Percentiles rank a stretch among this genome's conserved stretches.
These are phyloP conservation scores for Sinhomidia bicolor DNA, from an alignment of 2,888 invertebrate genomes.

Conservation along the genomic window DNA sequence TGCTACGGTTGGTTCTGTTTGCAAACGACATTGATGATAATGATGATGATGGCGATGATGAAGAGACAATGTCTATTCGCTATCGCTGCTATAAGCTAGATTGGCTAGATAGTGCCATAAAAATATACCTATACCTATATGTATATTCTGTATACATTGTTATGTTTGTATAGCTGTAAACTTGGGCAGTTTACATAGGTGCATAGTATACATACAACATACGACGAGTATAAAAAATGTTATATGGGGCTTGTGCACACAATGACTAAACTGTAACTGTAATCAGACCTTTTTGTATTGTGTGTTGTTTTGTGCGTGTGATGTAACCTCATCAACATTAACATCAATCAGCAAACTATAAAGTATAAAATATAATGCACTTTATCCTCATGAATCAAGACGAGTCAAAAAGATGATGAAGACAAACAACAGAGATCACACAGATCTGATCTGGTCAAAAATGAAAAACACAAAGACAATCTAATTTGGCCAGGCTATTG, in stretches of 20 bases:
- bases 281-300: slow-evolving; percentile 49
- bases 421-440: slow-evolving; percentile 15
- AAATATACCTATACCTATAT: too few relatives aligned
- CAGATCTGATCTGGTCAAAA: neutral
- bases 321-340: slow-evolving; percentile 68
- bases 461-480: slow-evolving; percentile 2
- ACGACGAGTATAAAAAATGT: neutral
- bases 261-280: neutral
- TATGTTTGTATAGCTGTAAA: too few relatives aligned
- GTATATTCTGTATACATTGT: too few relatives aligned
- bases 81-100: too few relatives aligned
- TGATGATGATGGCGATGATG: too few relatives aligned
- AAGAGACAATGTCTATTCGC: too few relatives aligned
- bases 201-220: neutral
- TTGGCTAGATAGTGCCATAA: too few relatives aligned
- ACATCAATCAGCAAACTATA: slow-evolving; percentile 63
- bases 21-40: slow-evolving; percentile 5
- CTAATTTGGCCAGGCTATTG: slow-evolving; percentile 55
- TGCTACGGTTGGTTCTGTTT: neutral
- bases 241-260: neutral
- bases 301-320: slow-evolving; percentile 20
- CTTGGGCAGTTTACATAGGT: too few relatives aligned
- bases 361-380: slow-evolving; percentile 36
- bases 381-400: slow-evolving; percentile 41
- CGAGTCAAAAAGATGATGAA: slow-evolving; percentile 21